Conservation (phyloP, 2,113 vertebrate genomes). For the Pterocles burchelli region DNA sequence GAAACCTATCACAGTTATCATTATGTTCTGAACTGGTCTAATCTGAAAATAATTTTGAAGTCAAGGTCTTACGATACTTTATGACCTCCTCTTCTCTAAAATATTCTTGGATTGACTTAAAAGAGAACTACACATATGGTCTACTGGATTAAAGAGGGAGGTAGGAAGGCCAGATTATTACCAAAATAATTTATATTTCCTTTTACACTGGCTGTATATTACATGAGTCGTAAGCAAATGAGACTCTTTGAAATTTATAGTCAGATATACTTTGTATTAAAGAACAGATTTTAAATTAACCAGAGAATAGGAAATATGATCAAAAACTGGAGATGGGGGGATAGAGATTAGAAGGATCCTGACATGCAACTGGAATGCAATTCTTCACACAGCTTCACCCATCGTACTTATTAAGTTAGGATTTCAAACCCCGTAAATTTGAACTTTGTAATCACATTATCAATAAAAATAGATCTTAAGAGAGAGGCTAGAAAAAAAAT, state of each 20-base stretch:
- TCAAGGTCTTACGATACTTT: slow-evolving; percentile 59
- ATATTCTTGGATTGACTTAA: slow-evolving; percentile 75
- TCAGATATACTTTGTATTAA: slow-evolving; percentile 26
- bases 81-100: slow-evolving; percentile 62
- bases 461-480: background rate
- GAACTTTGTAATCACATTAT: background rate
- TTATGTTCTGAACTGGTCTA: slow-evolving; percentile 37
- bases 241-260: background rate
- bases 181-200: slow-evolving; percentile 68
- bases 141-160: slow-evolving; percentile 59
- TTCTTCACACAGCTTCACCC: background rate
- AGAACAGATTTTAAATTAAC: background rate
- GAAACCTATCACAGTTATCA: slow-evolving; percentile 45
- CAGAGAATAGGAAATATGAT: background rate
- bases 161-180: slow-evolving; percentile 48
- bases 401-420: background rate
- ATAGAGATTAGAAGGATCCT: background rate
- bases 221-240: slow-evolving; percentile 51
- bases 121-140: slow-evolving; percentile 73
- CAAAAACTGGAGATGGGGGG: background rate
- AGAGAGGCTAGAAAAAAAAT: background rate
- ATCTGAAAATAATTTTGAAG: slow-evolving; percentile 68
- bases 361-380: background rate
- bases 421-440: background rate
- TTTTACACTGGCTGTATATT: slow-evolving; percentile 41